Conservation (phyloP, 2,113 vertebrate species). For the Ptychochromis oligacanthus region DNA sequence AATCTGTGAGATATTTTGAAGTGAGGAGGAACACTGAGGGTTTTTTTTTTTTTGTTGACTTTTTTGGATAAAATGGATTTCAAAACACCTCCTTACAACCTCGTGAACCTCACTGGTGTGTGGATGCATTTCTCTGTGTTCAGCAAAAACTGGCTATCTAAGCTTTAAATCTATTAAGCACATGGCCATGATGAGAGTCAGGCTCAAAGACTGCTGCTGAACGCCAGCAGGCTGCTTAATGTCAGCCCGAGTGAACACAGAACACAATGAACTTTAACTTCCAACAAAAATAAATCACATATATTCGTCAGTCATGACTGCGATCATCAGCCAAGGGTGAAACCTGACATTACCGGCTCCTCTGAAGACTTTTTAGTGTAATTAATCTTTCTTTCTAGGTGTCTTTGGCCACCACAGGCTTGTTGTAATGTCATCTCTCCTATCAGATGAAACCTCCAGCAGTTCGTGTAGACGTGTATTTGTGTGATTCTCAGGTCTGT, state of each 20-base stretch:
- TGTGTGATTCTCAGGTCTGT: background rate
- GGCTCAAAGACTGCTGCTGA: background rate
- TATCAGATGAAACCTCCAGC: background rate
- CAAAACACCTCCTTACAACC: no score
- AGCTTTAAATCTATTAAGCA: background rate
- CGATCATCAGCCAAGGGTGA: background rate
- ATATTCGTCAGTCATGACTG: background rate
- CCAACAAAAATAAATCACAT: background rate
- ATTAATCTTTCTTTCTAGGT: background rate
- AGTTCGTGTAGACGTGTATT: background rate
- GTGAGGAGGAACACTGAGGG: no score
- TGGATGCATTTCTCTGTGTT: slow-evolving; percentile 2
- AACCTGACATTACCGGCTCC: background rate
- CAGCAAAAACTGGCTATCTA: background rate
- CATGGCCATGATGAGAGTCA: background rate
- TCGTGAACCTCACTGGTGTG: background rate
- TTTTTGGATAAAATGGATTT: no score
- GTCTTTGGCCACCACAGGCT: background rate
- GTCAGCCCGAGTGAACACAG: background rate
- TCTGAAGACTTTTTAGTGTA: background rate
- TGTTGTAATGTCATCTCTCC: background rate
- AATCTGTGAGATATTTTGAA: no score
- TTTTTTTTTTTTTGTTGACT: no score
- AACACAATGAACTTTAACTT: background rate
- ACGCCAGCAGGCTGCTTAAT: slow-evolving; percentile 2